Conservation (phyloP, 2,797 vertebrate genomes). For the Chloroceryle inda region DNA sequence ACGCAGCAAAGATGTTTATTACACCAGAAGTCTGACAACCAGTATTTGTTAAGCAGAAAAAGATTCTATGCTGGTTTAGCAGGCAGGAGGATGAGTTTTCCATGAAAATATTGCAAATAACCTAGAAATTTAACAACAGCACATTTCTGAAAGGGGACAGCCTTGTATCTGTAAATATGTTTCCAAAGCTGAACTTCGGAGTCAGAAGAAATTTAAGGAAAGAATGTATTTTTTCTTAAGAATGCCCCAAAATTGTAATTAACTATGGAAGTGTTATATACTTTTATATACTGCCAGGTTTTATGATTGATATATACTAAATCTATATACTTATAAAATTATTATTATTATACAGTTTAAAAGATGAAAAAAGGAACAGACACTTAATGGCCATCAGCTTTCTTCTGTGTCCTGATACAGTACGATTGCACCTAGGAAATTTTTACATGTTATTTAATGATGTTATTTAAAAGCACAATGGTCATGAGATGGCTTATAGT, state of each 20-base stretch:
- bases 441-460: not conserved
- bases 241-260: not conserved
- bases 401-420: not conserved
- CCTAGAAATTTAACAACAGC: not conserved
- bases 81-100: not conserved
- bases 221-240: not conserved
- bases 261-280: not conserved
- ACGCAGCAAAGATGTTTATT: not conserved
- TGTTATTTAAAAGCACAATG: not conserved
- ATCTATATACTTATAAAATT: not conserved
- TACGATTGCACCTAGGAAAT: not conserved
- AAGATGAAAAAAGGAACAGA: not conserved
- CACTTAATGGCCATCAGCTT: not conserved
- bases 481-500: not conserved
- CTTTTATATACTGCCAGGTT: not conserved
- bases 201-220: not conserved
- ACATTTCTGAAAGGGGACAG: not conserved
- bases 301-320: not conserved
- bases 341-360: not conserved
- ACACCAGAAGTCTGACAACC: not conserved
- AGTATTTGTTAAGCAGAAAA: not conserved
- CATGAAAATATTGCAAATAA: not conserved
- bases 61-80: not conserved
- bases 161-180: not conserved
- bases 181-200: not conserved